These are phyloP conservation scores for Microplitis deprimator DNA, from an alignment of 2,888 invertebrate species.

Conservation along the genomic window DNA sequence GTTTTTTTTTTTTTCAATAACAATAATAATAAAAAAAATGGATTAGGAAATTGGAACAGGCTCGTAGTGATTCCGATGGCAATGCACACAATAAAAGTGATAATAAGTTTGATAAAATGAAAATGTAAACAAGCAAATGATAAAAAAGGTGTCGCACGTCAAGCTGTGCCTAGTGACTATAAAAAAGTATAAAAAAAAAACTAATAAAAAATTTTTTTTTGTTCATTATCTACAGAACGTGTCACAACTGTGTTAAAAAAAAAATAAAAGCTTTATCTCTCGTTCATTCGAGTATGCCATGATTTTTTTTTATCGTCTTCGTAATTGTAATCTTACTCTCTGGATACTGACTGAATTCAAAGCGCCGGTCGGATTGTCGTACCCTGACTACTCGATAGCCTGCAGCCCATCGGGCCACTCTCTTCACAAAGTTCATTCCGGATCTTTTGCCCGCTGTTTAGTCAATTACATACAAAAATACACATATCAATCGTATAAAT, in stretches of 20 bases:
- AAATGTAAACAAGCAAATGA: conserved; percentile 48
- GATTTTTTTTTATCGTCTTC: conserved; percentile 21
- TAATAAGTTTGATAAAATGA: conserved; percentile 44
- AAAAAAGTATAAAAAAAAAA: neutral
- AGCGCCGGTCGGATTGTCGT: conserved; percentile 69
- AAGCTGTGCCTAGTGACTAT: conserved; percentile 34
- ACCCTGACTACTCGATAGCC: conserved; percentile 71
- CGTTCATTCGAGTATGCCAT: conserved; percentile 22
- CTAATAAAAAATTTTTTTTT: conserved; percentile 22
- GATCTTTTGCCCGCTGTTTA: conserved; percentile 62
- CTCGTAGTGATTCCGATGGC: neutral
- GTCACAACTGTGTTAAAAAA: conserved; percentile 37
- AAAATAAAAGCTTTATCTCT: conserved; percentile 41
- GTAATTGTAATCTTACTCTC: conserved; percentile 64
- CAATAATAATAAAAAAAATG: neutral
- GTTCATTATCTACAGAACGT: conserved; percentile 32
- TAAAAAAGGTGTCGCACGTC: conserved; percentile 47
- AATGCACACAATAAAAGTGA: conserved; percentile 47
- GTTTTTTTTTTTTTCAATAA: neutral
- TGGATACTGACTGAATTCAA: conserved; percentile 70
- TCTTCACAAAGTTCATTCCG: conserved; percentile 61
- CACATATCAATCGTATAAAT: conserved; percentile 51
- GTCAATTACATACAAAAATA: conserved; percentile 53
- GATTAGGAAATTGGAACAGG: neutral
- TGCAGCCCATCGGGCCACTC: conserved; percentile 68